Conservation (phyloP, 2,888 invertebrate species). For the Calliopum simillimum region DNA sequence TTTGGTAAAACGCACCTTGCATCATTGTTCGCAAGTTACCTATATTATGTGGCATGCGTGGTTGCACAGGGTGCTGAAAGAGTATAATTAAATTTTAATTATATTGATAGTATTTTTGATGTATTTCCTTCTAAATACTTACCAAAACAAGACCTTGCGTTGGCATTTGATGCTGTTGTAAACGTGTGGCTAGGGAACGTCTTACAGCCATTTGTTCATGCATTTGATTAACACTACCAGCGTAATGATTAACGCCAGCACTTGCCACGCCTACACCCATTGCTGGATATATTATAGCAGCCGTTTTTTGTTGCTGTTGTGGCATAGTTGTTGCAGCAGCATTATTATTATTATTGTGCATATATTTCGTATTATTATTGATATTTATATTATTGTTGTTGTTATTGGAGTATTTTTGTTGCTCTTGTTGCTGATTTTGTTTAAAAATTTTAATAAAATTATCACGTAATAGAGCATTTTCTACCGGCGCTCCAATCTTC, state of each 20-base stretch:
- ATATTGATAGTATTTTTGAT: conserved; percentile 42
- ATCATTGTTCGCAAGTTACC: conserved; percentile 50
- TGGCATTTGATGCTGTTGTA: conserved; percentile 52
- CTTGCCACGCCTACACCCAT: conserved; percentile 37
- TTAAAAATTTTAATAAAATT: conserved; percentile 61
- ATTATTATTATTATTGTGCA: conserved; percentile 47
- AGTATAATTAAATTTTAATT: background rate
- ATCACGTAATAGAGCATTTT: conserved; percentile 58
- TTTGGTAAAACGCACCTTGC: conserved; percentile 44
- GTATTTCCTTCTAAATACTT: conserved; percentile 37
- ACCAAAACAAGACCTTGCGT: conserved; percentile 38
- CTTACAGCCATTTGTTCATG: conserved; percentile 55
- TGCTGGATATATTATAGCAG: conserved; percentile 40
- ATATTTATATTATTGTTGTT: conserved; percentile 40
- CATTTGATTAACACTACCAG: conserved; percentile 38
- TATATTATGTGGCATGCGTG: conserved; percentile 50
- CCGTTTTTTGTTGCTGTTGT: conserved; percentile 40
- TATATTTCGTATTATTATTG: conserved; percentile 22
- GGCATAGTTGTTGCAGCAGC: conserved; percentile 40
- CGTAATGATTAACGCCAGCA: conserved; percentile 29
- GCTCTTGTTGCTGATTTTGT: conserved; percentile 45
- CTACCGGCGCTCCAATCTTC: conserved; percentile 60
- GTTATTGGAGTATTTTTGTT: conserved; percentile 35
- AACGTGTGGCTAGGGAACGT: conserved; percentile 54
- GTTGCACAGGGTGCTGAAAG: conserved; percentile 43